These are phyloP conservation scores for Pelecanus crispus DNA, from an alignment of 2,113 vertebrate species.

Conservation along the genomic window DNA sequence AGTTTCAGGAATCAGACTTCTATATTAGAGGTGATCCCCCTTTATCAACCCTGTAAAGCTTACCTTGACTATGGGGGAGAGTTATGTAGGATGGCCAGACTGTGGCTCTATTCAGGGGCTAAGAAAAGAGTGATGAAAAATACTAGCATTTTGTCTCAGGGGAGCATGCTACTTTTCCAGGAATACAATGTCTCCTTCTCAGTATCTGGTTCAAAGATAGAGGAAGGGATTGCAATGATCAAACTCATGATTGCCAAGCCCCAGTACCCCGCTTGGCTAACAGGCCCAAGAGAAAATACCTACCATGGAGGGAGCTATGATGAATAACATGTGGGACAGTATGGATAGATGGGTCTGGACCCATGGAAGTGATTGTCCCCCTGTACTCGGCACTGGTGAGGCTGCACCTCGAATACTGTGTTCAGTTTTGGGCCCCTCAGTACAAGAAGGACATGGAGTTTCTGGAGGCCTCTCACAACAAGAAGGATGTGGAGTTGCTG, in stretches of 20 bases:
- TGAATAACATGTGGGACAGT: not conserved
- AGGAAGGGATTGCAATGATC: not conserved
- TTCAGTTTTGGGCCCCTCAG: too few species aligned
- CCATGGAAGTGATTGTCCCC: too few species aligned
- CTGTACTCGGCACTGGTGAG: too few species aligned
- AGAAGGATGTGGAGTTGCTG: too few species aligned
- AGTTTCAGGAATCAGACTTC: not conserved
- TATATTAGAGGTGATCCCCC: fast-evolving
- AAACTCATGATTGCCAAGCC: not conserved
- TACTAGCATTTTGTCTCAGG: not conserved
- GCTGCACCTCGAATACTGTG: too few species aligned
- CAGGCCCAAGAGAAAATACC: not conserved
- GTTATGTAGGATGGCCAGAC: not conserved
- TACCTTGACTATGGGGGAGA: not conserved
- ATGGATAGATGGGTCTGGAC: too few species aligned
- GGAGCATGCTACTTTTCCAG: not conserved
- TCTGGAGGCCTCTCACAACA: too few species aligned
- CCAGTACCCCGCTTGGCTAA: not conserved
- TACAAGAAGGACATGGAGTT: too few species aligned
- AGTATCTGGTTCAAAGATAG: not conserved
- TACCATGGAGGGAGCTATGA: not conserved
- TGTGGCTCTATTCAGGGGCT: not conserved
- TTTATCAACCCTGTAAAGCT: not conserved
- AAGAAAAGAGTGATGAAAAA: not conserved
- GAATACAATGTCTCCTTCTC: not conserved